phyloP scores from a whole-genome alignment of 1,140 invertebrate species.

The Metopolophium dirhodum region DNA sequence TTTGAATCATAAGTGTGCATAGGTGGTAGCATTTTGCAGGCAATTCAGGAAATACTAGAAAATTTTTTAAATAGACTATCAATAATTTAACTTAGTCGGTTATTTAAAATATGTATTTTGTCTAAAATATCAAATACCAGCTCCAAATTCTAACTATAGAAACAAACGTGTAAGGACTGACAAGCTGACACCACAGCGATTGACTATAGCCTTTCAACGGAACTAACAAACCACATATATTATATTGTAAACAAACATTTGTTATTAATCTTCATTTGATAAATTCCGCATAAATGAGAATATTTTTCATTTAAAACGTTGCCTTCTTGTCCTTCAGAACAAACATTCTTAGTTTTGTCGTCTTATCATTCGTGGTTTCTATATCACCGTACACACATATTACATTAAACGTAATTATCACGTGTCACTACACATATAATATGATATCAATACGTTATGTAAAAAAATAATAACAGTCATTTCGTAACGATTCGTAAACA shows the following conservation, averaged over 20 bases:
- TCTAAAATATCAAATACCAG: no score
- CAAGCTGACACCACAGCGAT: no score
- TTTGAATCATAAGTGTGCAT: not conserved
- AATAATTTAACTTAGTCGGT: not conserved
- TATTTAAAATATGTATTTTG: no score
- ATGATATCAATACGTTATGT: not conserved
- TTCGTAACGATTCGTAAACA: not conserved
- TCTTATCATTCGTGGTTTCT: not conserved
- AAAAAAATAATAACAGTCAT: not conserved
- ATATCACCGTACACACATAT: not conserved
- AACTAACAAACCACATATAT: no score
- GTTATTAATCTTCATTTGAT: no score
- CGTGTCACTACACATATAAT: not conserved
- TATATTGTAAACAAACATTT: no score
- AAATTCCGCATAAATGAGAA: no score
- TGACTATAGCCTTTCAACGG: no score
- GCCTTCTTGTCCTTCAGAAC: not conserved
- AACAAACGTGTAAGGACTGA: no score
- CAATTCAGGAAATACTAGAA: not conserved
- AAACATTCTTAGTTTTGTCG: not conserved
- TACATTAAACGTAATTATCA: not conserved
- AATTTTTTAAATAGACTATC: not conserved
- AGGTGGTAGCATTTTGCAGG: not conserved
- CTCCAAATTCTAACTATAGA: no score
- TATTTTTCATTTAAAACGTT: no score